Evolutionary conservation across 2,797 vertebrate genomes (phyloP).

Genomic region (Arctocebus calabarensis): DNA sequence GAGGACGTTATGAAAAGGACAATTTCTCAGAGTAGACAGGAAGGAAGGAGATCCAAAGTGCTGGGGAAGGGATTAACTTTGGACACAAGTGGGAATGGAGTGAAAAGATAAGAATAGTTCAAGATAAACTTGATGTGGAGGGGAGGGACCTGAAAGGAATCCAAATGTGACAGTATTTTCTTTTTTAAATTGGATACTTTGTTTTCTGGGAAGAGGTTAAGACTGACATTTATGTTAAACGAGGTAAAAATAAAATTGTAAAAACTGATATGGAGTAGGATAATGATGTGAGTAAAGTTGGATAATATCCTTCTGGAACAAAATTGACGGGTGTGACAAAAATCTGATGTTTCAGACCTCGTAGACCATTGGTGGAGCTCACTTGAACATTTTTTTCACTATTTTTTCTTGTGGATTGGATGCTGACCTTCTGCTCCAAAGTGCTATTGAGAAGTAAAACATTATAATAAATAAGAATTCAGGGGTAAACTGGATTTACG

Average conservation of each 20-base stretch:
- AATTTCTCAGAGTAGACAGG: conserved; percentile 57
- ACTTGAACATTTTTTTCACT: background rate
- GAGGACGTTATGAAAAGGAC: conserved; percentile 1
- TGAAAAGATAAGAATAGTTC: background rate
- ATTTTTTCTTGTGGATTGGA: background rate
- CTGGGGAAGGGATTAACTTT: background rate
- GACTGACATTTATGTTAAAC: background rate
- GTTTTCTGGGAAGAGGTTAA: background rate
- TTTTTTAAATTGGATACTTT: conserved; percentile 25
- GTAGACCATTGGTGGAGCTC: background rate
- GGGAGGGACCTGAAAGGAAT: background rate
- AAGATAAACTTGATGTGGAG: background rate
- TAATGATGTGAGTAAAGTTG: background rate
- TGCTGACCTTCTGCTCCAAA: background rate
- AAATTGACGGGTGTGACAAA: background rate
- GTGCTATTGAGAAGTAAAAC: background rate
- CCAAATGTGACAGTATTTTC: background rate
- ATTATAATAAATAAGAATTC: background rate
- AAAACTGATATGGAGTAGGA: background rate
- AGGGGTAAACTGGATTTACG: background rate
- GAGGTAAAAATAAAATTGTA: conserved; percentile 7
- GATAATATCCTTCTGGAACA: background rate
- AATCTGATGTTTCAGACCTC: background rate
- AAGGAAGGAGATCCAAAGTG: conserved; percentile 41
- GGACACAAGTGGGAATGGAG: background rate